A percentile compares a stretch with the other conserved stretches of the same genome.
These are phyloP conservation scores for Lydus trimaculatus DNA, from an alignment of 2,888 invertebrate genomes.

Conservation along the genomic window DNA sequence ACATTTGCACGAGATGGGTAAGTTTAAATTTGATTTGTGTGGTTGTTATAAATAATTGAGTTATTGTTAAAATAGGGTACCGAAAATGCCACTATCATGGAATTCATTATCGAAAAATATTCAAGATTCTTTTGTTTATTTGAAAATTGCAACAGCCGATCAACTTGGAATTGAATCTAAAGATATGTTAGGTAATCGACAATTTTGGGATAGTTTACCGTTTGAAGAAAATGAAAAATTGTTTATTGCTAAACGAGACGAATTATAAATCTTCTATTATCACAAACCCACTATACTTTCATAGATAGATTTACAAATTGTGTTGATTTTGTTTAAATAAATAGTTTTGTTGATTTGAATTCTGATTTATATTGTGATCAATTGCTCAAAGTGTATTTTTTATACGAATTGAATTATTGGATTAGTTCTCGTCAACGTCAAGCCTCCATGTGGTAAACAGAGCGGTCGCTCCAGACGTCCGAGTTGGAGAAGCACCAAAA, in stretches of 20 bases:
- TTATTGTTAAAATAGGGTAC: slow-evolving; percentile 24
- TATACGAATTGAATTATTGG: no score
- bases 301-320: no score
- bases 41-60: background rate
- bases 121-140: slow-evolving; percentile 61
- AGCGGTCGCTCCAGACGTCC: no score
- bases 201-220: slow-evolving; percentile 70
- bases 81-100: slow-evolving; percentile 57
- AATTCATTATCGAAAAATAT: slow-evolving; percentile 58
- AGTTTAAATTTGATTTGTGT: slow-evolving; percentile 31
- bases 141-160: slow-evolving; percentile 64
- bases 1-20: slow-evolving; percentile 67
- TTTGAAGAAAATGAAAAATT: slow-evolving; percentile 68
- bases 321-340: no score
- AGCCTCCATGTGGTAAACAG: no score
- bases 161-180: slow-evolving; percentile 60
- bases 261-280: slow-evolving; percentile 27
- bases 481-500: no score
- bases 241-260: slow-evolving; percentile 34
- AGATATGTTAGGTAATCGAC: slow-evolving; percentile 64
- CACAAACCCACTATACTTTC: no score
- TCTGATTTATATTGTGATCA: no score
- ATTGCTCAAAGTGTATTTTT: no score
- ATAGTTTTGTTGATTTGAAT: no score
- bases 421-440: no score